phyloP scores from a whole-genome alignment of 2,888 invertebrate species.

The Tenodera sinensis region DNA sequence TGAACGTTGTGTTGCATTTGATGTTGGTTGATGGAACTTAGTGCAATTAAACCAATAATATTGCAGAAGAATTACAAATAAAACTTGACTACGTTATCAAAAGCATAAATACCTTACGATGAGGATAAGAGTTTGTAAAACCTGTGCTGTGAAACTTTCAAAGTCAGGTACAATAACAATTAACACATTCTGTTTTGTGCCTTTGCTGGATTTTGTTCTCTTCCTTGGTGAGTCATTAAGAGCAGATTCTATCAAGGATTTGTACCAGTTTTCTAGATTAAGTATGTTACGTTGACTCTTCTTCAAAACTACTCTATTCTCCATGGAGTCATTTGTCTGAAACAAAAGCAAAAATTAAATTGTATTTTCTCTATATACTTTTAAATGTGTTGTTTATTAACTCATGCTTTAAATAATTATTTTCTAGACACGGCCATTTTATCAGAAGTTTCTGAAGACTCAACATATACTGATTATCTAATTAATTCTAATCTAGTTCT shows the following conservation, averaged over 20 bases:
- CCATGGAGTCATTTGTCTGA: background rate
- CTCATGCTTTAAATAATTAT: too few relatives aligned
- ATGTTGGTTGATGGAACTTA: too few relatives aligned
- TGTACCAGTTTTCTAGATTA: slow-evolving; percentile 60
- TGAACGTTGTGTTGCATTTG: too few relatives aligned
- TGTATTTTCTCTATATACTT: too few relatives aligned
- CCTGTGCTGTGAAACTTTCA: slow-evolving; percentile 70
- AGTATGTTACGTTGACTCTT: slow-evolving; percentile 65
- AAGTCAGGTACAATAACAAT: slow-evolving; percentile 81
- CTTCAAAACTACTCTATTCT: slow-evolving; percentile 42
- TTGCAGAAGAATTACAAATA: too few relatives aligned
- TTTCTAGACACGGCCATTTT: too few relatives aligned
- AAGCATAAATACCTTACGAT: slow-evolving; percentile 61
- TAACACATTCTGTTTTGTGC: slow-evolving; percentile 45
- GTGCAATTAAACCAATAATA: too few relatives aligned
- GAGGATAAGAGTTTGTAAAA: slow-evolving; percentile 78
- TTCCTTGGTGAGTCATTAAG: background rate
- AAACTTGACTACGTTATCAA: background rate
- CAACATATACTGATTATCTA: too few relatives aligned
- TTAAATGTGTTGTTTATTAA: too few relatives aligned
- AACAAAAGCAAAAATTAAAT: background rate
- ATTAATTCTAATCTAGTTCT: too few relatives aligned
- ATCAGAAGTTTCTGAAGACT: too few relatives aligned
- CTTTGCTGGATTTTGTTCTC: background rate
- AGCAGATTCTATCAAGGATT: slow-evolving; percentile 37